A percentile compares a stretch with the other conserved stretches of the same genome.
These are phyloP conservation scores for Acomys russatus DNA, from an alignment of 2,797 vertebrate species.

Conservation along the genomic window DNA sequence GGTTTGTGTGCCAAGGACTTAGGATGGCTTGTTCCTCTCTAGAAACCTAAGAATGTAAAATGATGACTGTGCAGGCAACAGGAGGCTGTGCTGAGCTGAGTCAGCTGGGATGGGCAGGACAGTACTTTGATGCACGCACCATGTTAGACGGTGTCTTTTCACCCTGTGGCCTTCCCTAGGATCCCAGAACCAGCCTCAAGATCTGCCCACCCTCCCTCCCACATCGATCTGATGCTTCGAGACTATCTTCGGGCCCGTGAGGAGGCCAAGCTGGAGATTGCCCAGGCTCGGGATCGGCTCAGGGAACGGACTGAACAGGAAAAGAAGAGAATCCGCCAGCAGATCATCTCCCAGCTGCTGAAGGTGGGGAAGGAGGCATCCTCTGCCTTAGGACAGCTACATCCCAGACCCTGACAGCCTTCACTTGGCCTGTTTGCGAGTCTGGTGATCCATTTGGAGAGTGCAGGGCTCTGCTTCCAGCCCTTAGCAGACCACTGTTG, in stretches of 20 bases:
- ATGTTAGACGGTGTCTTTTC: neutral
- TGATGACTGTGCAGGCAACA: neutral
- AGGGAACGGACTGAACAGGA: constrained; percentile 94
- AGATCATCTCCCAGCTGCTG: constrained; percentile 90
- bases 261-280: constrained; percentile 95
- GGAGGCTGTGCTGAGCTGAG: neutral
- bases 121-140: too few relatives aligned
- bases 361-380: constrained; percentile 87
- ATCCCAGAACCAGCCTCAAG: constrained; percentile 80
- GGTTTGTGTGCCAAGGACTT: neutral
- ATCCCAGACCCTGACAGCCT: neutral
- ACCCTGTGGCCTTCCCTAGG: constrained; percentile 53
- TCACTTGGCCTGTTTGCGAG: neutral
- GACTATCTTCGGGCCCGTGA: constrained; percentile 95
- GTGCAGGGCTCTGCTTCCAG: neutral
- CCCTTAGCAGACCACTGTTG: neutral
- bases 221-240: constrained; percentile 93
- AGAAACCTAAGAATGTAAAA: neutral
- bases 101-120: neutral
- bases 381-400: neutral
- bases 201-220: constrained; percentile 90
- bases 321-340: constrained; percentile 93
- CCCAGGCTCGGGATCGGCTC: constrained; percentile 93
- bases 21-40: neutral
- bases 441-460: neutral